Percentiles rank a stretch among this genome's conserved stretches.
These are phyloP conservation scores for Eurois occulta DNA, from an alignment of 2,888 invertebrate species.

Conservation along the genomic window DNA sequence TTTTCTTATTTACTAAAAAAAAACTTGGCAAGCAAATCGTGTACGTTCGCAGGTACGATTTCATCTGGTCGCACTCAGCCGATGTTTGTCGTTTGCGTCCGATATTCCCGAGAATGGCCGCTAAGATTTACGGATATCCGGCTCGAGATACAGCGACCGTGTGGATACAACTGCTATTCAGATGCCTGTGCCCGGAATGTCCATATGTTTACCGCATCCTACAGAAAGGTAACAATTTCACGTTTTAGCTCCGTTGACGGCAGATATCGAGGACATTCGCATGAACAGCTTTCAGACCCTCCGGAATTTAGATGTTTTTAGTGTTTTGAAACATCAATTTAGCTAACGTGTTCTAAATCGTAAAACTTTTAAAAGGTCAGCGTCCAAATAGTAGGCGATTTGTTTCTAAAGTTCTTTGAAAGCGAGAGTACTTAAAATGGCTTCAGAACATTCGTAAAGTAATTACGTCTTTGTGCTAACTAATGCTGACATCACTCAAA, in stretches of 20 bases:
- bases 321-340: constrained; percentile 26
- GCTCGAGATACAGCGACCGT: constrained; percentile 54
- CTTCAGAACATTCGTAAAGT: constrained; percentile 52
- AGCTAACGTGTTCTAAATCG: constrained; percentile 20
- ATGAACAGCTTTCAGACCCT: neutral
- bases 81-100: constrained; percentile 63
- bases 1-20: constrained; percentile 55
- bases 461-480: constrained; percentile 53
- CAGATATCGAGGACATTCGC: constrained; percentile 7
- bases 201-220: constrained; percentile 21
- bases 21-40: constrained; percentile 64
- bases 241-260: constrained; percentile 6
- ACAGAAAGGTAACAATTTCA: constrained; percentile 28
- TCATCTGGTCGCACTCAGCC: constrained; percentile 57
- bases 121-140: constrained; percentile 73
- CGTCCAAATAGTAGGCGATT: constrained; percentile 35
- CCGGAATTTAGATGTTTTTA: constrained; percentile 24
- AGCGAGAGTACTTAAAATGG: constrained; percentile 38
- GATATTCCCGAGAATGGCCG: constrained; percentile 58
- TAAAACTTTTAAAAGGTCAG: constrained; percentile 38
- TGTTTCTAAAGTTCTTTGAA: constrained; percentile 30
- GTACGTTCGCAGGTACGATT: constrained; percentile 59
- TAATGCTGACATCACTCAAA: constrained; percentile 58
- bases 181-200: constrained; percentile 17
- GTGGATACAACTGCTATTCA: constrained; percentile 59